These are phyloP conservation scores for Coracopsis vasa DNA, from an alignment of 2,113 vertebrate species.

Conservation along the genomic window DNA sequence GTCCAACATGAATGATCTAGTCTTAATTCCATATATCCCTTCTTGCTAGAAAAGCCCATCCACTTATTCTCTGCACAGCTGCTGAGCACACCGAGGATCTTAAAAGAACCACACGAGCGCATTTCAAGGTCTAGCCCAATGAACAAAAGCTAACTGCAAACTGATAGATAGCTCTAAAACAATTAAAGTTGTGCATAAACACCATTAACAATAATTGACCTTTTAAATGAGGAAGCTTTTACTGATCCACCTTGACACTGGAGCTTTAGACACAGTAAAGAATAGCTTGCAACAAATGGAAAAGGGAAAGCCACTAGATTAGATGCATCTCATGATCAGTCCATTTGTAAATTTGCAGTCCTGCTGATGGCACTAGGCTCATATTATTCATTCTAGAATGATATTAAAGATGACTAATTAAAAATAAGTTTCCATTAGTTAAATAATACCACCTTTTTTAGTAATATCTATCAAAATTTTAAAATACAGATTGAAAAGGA, in stretches of 20 bases:
- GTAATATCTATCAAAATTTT: neutral
- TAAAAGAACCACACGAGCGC: neutral
- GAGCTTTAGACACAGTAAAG: neutral
- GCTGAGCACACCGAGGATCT: neutral
- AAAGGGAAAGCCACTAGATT: neutral
- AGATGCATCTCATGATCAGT: neutral
- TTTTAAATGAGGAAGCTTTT: slow-evolving; percentile 7
- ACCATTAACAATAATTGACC: neutral
- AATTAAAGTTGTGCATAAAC: neutral
- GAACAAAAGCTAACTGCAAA: neutral
- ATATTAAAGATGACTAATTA: neutral
- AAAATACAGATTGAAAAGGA: neutral
- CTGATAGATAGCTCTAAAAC: neutral
- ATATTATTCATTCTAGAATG: neutral
- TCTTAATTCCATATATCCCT: neutral
- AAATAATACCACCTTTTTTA: neutral
- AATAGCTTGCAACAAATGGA: neutral
- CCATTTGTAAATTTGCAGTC: neutral
- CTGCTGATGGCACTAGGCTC: neutral
- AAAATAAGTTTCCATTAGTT: neutral
- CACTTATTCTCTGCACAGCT: neutral
- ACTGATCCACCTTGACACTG: neutral
- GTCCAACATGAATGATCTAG: neutral
- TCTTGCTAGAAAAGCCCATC: neutral
- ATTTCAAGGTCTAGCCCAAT: neutral